A percentile compares a stretch with the other conserved stretches of the same genome.
Evolutionary conservation across 2,113 vertebrate genomes (phyloP).

Genomic region (Saguinus imperator): DNA sequence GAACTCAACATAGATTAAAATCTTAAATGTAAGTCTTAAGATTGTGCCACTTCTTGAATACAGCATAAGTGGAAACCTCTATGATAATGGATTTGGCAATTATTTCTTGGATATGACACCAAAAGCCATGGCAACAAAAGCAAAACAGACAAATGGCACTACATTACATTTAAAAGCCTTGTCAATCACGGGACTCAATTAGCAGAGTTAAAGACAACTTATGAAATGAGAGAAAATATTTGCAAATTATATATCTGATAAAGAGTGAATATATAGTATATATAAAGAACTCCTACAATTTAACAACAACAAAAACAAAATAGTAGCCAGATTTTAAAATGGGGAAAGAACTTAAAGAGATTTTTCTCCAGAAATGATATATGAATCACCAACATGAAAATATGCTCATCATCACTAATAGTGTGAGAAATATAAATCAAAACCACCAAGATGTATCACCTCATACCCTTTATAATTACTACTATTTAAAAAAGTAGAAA

Average conservation of each 20-base stretch:
- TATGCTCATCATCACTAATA: not conserved
- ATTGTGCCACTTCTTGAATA: not conserved
- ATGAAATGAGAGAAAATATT: not conserved
- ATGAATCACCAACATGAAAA: not conserved
- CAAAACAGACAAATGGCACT: not conserved
- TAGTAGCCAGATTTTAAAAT: not conserved
- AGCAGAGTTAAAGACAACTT: not conserved
- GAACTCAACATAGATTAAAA: not conserved
- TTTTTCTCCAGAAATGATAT: not conserved
- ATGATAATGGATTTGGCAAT: not conserved
- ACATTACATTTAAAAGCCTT: not conserved
- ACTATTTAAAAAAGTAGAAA: not conserved
- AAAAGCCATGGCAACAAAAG: not conserved
- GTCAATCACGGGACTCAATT: not conserved
- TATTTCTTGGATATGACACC: not conserved
- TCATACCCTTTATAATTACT: not conserved
- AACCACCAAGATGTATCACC: not conserved
- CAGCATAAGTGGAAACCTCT: not conserved
- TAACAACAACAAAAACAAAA: not conserved
- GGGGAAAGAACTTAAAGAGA: not conserved
- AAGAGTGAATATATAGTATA: not conserved
- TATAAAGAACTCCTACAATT: not conserved
- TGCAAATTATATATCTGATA: not conserved
- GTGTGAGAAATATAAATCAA: not conserved
- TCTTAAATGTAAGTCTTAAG: not conserved